Evolutionary conservation across 2,888 invertebrate species (phyloP), one percentile per base, ranked within the genome.

Genomic region (Elgonia sp.): DNA sequence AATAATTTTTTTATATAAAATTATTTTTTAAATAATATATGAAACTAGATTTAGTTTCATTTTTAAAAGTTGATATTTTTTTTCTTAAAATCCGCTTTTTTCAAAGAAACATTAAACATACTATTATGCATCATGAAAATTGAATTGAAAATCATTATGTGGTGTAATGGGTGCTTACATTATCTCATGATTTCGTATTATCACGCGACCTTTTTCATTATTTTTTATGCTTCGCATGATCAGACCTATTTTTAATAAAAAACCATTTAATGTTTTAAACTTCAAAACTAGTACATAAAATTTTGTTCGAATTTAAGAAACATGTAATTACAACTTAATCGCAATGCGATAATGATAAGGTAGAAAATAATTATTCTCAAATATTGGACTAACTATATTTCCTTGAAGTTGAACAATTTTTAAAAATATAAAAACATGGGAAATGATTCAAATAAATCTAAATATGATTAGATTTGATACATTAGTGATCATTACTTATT

Each of bases 181-280:
- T 50, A 46, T 21, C 67, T 37, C 39, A 21, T 39, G 70, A 70
- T 53, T 70, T 70, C 37, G 39, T 46, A 70, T 70, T 70, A 70
- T 55, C 70, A 70, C 55, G 70, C 70, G 18, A 70, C 53, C 37
- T 55, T 53, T 39, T 53, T 70, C 53, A 53, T 70, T 70, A 70
- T 70, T 70, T 70, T 55, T 55, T 55, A 39, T 39, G 18, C 37
- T 55, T 70, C 8, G 70, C 70, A 70, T 70, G 70, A 70, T 20
- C 55, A 55, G 16, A 14, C 70, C 39, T 53, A 70, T 70, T 53
- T 70, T 55, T 55, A 70, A 55, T 70, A 70, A 70, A 70, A 37
- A 5, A 18, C 18, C 8, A 39, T 63, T 39, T 50, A 50, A 10
- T 16, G 50, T 16, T 14, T 16, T 16, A 16, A 50, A 50, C 16